Evolutionary conservation across 2,113 vertebrate genomes (phyloP).

Genomic region (Bolborhynchus lineola): DNA sequence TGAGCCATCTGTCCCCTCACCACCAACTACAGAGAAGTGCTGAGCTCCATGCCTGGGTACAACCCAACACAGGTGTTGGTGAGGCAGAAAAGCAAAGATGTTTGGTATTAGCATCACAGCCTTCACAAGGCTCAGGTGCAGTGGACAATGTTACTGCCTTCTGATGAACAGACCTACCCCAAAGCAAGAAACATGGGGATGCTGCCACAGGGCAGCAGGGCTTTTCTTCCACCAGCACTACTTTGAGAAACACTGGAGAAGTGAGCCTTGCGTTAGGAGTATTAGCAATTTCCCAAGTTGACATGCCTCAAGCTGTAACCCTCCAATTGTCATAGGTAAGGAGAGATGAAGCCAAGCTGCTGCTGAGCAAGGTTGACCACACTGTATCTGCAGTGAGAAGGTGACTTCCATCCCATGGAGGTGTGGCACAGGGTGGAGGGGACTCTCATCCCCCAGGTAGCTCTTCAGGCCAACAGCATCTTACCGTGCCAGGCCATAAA

Average conservation of each 20-base stretch:
- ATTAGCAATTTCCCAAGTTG: not conserved
- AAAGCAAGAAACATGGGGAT: not conserved
- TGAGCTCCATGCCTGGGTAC: rapidly evolving
- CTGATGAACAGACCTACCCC: not conserved
- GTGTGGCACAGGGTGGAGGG: too few relatives aligned
- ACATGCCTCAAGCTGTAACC: not conserved
- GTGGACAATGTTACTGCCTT: not conserved
- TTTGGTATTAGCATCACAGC: not conserved
- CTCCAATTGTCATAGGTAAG: not conserved
- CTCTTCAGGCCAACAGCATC: not conserved
- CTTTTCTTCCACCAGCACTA: not conserved
- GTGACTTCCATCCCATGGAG: not conserved
- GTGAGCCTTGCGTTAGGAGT: not conserved
- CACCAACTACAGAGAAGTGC: not conserved
- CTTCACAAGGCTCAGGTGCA: not conserved
- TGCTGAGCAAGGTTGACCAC: not conserved
- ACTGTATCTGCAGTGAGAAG: not conserved
- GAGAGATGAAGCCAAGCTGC: not conserved
- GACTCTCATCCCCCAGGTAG: not conserved
- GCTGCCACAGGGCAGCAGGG: not conserved
- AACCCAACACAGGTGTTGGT: not conserved
- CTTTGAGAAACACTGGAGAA: not conserved
- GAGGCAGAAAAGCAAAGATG: not conserved
- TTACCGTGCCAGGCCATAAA: not conserved
- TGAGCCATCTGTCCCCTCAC: not conserved